Evolutionary conservation across 2,797 vertebrate species (phyloP).

Genomic region (Chrysolophus pictus): DNA sequence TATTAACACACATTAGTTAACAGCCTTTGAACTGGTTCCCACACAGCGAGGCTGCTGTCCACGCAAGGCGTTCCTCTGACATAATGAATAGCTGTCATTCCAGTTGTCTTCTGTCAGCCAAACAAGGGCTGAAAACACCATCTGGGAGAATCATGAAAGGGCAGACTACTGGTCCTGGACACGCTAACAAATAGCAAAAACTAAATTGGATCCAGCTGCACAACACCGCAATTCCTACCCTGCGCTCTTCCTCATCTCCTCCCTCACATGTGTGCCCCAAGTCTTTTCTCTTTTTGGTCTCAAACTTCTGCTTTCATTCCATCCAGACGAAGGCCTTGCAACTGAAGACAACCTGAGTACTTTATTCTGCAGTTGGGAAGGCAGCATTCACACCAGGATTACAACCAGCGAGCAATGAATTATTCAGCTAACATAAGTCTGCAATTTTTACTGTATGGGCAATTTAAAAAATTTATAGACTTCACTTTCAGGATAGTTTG

Average conservation of each 20-base stretch:
- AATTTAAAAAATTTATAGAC: conserved; percentile 25
- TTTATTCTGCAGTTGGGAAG: background rate
- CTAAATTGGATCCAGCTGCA: background rate
- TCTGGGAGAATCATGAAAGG: background rate
- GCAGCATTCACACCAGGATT: conserved; percentile 27
- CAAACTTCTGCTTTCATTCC: background rate
- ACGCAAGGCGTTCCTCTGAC: background rate
- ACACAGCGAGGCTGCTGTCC: background rate
- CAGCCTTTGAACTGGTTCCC: background rate
- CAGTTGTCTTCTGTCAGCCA: background rate
- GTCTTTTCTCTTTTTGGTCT: background rate
- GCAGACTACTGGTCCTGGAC: background rate
- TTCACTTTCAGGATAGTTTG: conserved; percentile 16
- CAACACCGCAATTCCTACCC: background rate
- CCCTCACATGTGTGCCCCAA: background rate
- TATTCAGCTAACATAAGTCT: conserved; percentile 56
- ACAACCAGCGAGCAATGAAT: conserved; percentile 5
- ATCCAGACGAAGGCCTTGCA: background rate
- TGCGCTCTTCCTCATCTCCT: background rate
- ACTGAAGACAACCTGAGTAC: background rate
- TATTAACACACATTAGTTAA: background rate
- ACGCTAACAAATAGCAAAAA: background rate
- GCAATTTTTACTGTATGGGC: background rate
- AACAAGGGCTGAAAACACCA: background rate
- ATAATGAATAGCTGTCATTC: background rate